Evolutionary conservation across 2,888 invertebrate species (phyloP).

Genomic region (Eupithecia centaureata): DNA sequence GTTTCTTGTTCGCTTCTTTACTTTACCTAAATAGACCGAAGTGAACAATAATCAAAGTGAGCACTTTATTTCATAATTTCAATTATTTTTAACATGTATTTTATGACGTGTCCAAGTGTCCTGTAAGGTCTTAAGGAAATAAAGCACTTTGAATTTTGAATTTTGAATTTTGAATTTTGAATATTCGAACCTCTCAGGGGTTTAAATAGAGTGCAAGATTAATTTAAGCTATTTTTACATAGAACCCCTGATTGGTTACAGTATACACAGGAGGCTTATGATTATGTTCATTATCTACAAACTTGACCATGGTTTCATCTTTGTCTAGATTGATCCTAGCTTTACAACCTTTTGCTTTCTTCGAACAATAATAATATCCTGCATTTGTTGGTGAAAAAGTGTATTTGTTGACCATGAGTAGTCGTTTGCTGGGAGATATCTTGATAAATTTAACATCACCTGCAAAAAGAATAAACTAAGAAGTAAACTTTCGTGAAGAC

Average conservation of each 20-base stretch:
- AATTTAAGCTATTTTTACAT: constrained; percentile 17
- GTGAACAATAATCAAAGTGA: too few species aligned
- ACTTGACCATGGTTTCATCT: constrained; percentile 5
- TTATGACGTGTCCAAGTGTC: too few species aligned
- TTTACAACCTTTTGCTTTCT: constrained; percentile 53
- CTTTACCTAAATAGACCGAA: too few species aligned
- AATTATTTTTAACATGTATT: too few species aligned
- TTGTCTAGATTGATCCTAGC: constrained; percentile 28
- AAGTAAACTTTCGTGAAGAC: neutral
- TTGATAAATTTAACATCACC: constrained; percentile 14
- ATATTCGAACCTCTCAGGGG: too few species aligned
- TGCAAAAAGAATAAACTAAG: neutral
- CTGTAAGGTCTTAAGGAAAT: too few species aligned
- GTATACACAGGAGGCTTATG: constrained; percentile 31
- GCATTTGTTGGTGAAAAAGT: constrained; percentile 29
- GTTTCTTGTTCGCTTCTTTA: too few species aligned
- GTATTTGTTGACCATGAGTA: constrained; percentile 31
- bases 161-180: too few species aligned
- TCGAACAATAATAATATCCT: constrained; percentile 57
- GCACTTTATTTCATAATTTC: too few species aligned
- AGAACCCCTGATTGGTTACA: constrained; percentile 13
- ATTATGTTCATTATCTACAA: constrained; percentile 19
- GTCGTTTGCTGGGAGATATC: constrained; percentile 9
- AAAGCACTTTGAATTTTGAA: too few species aligned
- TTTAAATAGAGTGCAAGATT: too few species aligned